Evolutionary conservation across 2,113 vertebrate species (phyloP).

Genomic region (Pelmatolapia mariae): DNA sequence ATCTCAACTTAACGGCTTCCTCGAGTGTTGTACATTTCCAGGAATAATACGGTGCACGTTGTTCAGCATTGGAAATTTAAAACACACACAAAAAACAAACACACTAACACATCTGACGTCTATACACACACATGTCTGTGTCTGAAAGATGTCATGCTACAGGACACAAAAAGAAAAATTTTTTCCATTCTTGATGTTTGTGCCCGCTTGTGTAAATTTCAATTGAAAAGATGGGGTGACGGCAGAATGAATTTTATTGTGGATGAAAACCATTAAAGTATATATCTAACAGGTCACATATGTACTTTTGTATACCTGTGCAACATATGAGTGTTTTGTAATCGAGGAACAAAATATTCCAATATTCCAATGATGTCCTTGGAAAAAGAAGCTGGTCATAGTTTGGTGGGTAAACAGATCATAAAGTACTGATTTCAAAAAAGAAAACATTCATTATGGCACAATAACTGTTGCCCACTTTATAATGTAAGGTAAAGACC

Average conservation of each 20-base stretch:
- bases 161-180: neutral
- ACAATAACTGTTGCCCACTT: neutral
- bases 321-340: neutral
- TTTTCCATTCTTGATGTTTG: neutral
- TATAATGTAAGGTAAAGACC: neutral
- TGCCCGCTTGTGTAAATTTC: neutral
- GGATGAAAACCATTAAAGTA: neutral
- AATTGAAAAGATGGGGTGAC: neutral
- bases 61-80: neutral
- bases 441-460: neutral
- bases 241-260: neutral
- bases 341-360: neutral
- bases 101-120: conserved; percentile 37
- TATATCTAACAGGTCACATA: neutral
- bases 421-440: neutral
- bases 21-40: conserved; percentile 41
- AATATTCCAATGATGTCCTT: neutral
- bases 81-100: neutral
- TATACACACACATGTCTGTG: neutral
- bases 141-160: conserved; percentile 21
- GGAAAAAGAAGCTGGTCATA: neutral
- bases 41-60: conserved; percentile 34
- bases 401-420: neutral
- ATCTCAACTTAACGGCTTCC: conserved; percentile 48
- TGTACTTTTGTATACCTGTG: neutral